phyloP scores from a whole-genome alignment of 2,113 vertebrate genomes.

The Ageneiosus marmoratus region DNA sequence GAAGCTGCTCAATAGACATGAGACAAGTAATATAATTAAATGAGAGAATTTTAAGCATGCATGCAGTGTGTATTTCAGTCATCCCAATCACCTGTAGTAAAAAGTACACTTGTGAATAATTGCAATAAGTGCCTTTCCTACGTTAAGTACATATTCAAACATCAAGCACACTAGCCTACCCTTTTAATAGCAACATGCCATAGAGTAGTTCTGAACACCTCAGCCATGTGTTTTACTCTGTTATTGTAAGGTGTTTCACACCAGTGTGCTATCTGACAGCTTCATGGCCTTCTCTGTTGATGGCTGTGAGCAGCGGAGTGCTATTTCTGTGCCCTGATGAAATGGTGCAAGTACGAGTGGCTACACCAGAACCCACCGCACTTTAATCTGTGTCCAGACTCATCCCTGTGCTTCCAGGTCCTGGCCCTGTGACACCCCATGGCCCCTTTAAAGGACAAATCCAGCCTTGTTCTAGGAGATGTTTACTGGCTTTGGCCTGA shows the following conservation, averaged over 20 bases:
- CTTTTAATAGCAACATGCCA: background rate
- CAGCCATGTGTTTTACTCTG: background rate
- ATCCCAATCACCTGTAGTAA: background rate
- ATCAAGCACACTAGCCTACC: background rate
- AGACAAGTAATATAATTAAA: background rate
- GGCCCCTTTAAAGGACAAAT: constrained; percentile 55
- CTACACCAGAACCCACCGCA: constrained; percentile 69
- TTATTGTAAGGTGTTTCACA: constrained; percentile 38
- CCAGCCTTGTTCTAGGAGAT: constrained; percentile 47
- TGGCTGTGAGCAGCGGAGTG: constrained; percentile 68
- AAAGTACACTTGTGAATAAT: background rate
- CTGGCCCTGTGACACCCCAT: constrained; percentile 46
- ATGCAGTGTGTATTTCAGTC: background rate
- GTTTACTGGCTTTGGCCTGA: constrained; percentile 75
- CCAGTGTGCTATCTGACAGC: constrained; percentile 59
- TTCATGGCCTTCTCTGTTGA: constrained; percentile 61
- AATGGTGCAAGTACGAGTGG: constrained; percentile 62
- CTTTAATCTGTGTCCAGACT: constrained; percentile 63
- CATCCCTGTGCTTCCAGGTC: constrained; percentile 45
- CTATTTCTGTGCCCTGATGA: constrained; percentile 72
- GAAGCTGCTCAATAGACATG: background rate
- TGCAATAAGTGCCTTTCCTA: background rate
- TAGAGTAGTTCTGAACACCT: background rate
- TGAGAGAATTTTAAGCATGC: background rate
- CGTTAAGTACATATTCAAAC: background rate